Evolutionary conservation across 1,140 invertebrate genomes (phyloP), one percentile per base, ranked within the genome.

Genomic region (Arctopsyche grandis): DNA sequence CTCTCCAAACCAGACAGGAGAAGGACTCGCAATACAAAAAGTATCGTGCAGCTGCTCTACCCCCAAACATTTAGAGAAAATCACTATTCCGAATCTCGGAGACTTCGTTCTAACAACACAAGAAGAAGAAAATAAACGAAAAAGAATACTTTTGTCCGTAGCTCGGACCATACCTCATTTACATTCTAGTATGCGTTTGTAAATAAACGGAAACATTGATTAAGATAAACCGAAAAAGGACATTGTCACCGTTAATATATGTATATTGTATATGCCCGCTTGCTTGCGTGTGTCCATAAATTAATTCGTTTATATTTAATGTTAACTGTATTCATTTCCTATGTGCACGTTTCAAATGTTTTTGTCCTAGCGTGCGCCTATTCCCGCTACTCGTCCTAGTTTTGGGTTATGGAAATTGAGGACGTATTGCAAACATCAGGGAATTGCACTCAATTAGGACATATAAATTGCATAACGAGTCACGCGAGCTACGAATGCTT

Each of bases 151-250:
- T 16, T 4, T 12, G 48, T 52, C 12, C 48, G 10, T 46, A 7
- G 12, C 16, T 52, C 48, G 48, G 16, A 52, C 48, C 48, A 7
- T 38, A 38, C 63, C 24, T 66, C 21, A 22, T 66, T 66, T 66
- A 22, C 63, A 66, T 66, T 66, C 63, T 60, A 5, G 58, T 9
- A 9, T 16, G 19, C 24, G 22, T 66, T 16, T 60, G 56, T 26
- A 66, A 66, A 66, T 66, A 29, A 66, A 29, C 63, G 63, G 63
- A 66, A 66, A 66, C 63, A 66, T 29, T 24, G 63, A 66, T 66
- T 22, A 66, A 66, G 63, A 66, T 66, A 66, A 66, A 5, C 63
- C 63, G 63, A 66, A 66, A 26, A 22, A 22, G 63, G 63, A 66
- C 63, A 66, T 24, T 66, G 63, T 26, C 63, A 66, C 24, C 58